These are phyloP conservation scores for Pseudanteris insignis DNA, from an alignment of 2,888 invertebrate species.

Conservation along the genomic window DNA sequence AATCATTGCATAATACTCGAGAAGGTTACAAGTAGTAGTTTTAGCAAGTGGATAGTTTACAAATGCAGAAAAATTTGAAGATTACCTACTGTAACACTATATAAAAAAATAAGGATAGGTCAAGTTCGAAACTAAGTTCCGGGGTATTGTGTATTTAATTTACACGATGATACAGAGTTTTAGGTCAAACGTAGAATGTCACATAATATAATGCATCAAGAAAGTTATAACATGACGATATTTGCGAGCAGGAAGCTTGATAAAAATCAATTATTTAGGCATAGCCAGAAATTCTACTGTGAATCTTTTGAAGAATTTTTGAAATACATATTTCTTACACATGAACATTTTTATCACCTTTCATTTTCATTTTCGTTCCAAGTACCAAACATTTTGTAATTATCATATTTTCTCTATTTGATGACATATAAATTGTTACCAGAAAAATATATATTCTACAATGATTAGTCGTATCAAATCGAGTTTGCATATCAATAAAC, in stretches of 20 bases:
- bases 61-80: too few species aligned
- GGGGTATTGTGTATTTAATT: too few species aligned
- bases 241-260: slow-evolving; percentile 31
- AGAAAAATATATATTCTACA: slow-evolving; percentile 1
- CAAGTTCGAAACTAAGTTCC: too few species aligned
- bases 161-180: too few species aligned
- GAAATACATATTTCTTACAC: slow-evolving; percentile 18
- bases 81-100: too few species aligned
- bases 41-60: too few species aligned
- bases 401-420: too few species aligned
- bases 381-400: slow-evolving; percentile 2
- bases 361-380: background rate
- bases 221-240: slow-evolving; percentile 39
- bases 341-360: too few species aligned
- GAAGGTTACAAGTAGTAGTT: too few species aligned
- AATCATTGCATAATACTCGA: too few species aligned
- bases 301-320: too few species aligned
- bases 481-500: slow-evolving; percentile 12
- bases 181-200: slow-evolving; percentile 53
- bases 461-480: slow-evolving; percentile 22
- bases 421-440: slow-evolving; percentile 3
- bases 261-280: slow-evolving; percentile 33
- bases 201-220: slow-evolving; percentile 45
- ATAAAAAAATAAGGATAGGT: too few species aligned
- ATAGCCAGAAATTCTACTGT: slow-evolving; percentile 16